Percentiles rank a stretch among this genome's conserved stretches.
Evolutionary conservation across 2,888 invertebrate genomes (phyloP).

Genomic region (Drosophila nigritarsus): DNA sequence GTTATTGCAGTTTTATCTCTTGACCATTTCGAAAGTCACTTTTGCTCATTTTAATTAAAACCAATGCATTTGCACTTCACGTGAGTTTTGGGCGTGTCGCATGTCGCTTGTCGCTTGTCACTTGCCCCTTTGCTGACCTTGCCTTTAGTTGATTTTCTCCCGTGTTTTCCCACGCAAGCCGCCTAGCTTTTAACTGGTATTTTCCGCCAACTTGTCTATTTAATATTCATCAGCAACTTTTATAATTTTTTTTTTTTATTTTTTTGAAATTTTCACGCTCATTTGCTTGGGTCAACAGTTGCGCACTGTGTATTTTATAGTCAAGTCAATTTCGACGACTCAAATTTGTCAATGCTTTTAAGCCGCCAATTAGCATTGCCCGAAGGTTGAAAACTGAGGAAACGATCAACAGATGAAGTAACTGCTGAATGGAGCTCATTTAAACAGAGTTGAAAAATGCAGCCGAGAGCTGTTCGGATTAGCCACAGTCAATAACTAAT

Average conservation of each 20-base stretch:
- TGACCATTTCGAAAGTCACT: slow-evolving; percentile 72
- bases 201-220: slow-evolving; percentile 10
- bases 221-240: slow-evolving; percentile 24
- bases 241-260: slow-evolving; percentile 1
- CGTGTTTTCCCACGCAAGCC: slow-evolving; percentile 53
- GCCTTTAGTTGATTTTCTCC: slow-evolving; percentile 17
- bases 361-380: slow-evolving; percentile 56
- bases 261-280: slow-evolving; percentile 51
- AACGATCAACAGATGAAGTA: slow-evolving; percentile 11
- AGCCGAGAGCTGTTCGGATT: slow-evolving; percentile 25
- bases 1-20: slow-evolving; percentile 77
- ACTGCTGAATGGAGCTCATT: slow-evolving; percentile 33
- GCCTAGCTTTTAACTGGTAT: slow-evolving; percentile 12
- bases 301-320: slow-evolving; percentile 23
- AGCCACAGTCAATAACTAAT: slow-evolving; percentile 12
- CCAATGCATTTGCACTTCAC: slow-evolving; percentile 60
- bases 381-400: slow-evolving; percentile 38
- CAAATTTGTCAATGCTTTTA: slow-evolving; percentile 50
- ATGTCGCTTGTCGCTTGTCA: not conserved
- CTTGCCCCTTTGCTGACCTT: slow-evolving; percentile 34
- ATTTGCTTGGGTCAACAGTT: slow-evolving; percentile 54
- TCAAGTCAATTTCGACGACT: slow-evolving; percentile 24
- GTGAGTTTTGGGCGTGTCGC: slow-evolving; percentile 55
- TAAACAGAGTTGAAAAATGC: slow-evolving; percentile 13
- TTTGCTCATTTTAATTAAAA: slow-evolving; percentile 72